Percentiles rank a stretch among this genome's conserved stretches.
Conservation (phyloP, 2,888 invertebrate species). For the Lamellibrachia satsuma region DNA sequence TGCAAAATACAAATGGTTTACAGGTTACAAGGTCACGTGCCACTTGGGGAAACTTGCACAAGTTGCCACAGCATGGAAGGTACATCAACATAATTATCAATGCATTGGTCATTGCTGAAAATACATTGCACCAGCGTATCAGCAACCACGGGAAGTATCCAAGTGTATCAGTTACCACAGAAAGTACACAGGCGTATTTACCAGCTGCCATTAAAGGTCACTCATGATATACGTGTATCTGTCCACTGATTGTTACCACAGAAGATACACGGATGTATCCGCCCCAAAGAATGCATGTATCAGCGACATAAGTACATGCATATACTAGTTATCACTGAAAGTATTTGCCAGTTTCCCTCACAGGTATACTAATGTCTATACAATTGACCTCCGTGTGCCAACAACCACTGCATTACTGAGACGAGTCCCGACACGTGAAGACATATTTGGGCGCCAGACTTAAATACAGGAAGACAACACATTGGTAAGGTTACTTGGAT, state of each 20-base stretch:
- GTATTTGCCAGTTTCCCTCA: too few relatives aligned
- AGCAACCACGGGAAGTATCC: not conserved
- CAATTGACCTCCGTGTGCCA: too few relatives aligned
- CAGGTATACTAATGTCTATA: too few relatives aligned
- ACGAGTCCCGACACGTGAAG: not conserved
- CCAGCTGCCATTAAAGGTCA: not conserved
- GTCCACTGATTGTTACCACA: not conserved
- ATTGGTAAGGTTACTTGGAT: not conserved
- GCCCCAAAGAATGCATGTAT: too few relatives aligned
- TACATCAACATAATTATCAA: not conserved
- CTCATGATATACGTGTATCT: not conserved
- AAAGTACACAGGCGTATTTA: not conserved
- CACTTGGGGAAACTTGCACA: not conserved
- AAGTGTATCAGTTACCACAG: not conserved
- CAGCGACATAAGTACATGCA: too few relatives aligned
- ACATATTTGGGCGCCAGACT: not conserved
- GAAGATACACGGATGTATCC: too few relatives aligned
- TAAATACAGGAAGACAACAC: not conserved
- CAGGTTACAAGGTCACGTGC: not conserved
- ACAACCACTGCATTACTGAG: not conserved
- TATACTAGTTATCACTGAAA: too few relatives aligned
- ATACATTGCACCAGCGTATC: not conserved
- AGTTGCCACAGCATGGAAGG: not conserved
- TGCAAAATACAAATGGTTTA: constrained; percentile 17
- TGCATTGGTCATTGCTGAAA: not conserved